A percentile compares a stretch with the other conserved stretches of the same genome.
Evolutionary conservation across 1,140 invertebrate species (phyloP).

Genomic region (Brachionus sp.): DNA sequence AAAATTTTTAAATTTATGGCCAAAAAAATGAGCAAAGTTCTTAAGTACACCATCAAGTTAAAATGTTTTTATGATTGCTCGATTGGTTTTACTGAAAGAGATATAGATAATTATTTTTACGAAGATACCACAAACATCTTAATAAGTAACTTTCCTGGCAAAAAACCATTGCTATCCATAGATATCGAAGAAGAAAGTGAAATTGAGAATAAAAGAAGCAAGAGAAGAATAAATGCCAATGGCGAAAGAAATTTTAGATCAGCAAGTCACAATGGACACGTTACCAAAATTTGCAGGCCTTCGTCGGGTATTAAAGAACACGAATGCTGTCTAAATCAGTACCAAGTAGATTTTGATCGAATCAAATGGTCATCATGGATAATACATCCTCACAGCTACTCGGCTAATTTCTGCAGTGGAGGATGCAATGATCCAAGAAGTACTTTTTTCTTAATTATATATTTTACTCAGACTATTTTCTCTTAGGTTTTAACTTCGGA

Average conservation of each 20-base stretch:
- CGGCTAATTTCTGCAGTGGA: conserved; percentile 35
- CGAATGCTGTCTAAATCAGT: conserved; percentile 16
- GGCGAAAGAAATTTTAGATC: background rate
- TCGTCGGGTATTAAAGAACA: background rate
- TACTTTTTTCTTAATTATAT: background rate
- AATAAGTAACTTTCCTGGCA: background rate
- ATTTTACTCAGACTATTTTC: background rate
- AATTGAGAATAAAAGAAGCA: background rate
- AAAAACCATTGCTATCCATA: conserved; percentile 20
- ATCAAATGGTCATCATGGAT: conserved; percentile 40
- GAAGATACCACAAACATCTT: background rate
- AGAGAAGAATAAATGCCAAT: background rate
- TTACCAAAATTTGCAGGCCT: background rate
- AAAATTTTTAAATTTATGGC: background rate
- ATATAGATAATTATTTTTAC: background rate
- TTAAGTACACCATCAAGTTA: background rate
- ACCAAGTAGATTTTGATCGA: conserved; percentile 9
- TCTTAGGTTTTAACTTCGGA: conserved; percentile 35
- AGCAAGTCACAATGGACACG: background rate
- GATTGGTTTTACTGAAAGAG: background rate
- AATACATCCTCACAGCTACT: background rate
- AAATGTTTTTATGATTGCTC: conserved; percentile 3
- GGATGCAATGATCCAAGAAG: conserved; percentile 17
- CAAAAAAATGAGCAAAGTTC: background rate
- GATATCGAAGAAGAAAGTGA: background rate